phyloP scores from a whole-genome alignment of 1,140 invertebrate species.

The Drosophila nebulosa region DNA sequence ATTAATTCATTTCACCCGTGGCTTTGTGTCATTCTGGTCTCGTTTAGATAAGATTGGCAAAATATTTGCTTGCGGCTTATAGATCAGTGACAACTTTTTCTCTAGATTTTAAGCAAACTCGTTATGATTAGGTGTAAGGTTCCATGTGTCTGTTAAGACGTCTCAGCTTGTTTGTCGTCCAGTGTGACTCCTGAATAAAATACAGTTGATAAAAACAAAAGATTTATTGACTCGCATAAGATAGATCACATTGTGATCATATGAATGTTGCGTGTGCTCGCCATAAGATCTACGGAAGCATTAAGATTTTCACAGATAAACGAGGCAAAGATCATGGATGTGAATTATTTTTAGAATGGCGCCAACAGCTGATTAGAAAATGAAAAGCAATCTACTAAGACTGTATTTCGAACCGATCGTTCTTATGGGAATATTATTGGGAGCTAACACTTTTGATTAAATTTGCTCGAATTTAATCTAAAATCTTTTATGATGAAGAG shows the following conservation, averaged over 20 bases:
- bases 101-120: conserved; percentile 39
- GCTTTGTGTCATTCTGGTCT: conserved; percentile 11
- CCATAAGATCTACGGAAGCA: neutral
- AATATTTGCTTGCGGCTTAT: conserved; percentile 41
- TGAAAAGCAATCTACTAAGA: too few species aligned
- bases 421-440: too few species aligned
- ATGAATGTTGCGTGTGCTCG: neutral
- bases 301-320: neutral
- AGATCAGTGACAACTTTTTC: conserved; percentile 24
- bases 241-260: neutral
- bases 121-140: conserved; percentile 13
- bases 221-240: conserved; percentile 11
- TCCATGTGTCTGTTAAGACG: neutral
- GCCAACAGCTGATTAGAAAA: neutral
- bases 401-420: too few species aligned
- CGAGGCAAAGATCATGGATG: neutral
- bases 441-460: too few species aligned
- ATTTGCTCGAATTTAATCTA: too few species aligned
- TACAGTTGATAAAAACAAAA: conserved; percentile 21
- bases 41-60: conserved; percentile 35
- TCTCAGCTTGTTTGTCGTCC: conserved; percentile 19
- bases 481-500: too few species aligned
- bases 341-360: neutral
- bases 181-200: conserved; percentile 16
- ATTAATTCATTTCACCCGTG: conserved; percentile 59